phyloP scores from a whole-genome alignment of 2,888 invertebrate genomes.

The Limnephilus rhombicus region DNA sequence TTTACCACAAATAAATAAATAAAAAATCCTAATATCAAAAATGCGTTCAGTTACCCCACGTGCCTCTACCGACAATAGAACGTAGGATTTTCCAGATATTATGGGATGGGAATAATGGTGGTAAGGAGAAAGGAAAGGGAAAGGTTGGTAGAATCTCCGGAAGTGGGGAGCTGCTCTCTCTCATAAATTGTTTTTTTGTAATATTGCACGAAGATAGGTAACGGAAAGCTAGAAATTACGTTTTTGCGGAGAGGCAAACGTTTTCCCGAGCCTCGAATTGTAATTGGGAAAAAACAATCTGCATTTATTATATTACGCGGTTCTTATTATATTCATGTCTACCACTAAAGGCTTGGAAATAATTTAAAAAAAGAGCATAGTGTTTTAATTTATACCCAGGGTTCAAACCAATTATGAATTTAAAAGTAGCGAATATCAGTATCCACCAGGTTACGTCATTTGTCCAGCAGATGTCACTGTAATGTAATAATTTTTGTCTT shows the following conservation, averaged over 20 bases:
- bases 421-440: too few species aligned
- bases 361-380: too few species aligned
- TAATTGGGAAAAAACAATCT: neutral
- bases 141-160: neutral
- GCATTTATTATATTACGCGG: neutral
- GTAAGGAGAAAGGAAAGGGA: neutral
- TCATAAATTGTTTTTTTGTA: neutral
- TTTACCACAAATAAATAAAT: too few species aligned
- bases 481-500: too few species aligned
- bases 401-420: too few species aligned
- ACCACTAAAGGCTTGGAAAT: too few species aligned
- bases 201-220: neutral
- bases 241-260: neutral
- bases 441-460: too few species aligned
- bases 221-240: neutral
- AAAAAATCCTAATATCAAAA: neutral
- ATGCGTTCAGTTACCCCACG: neutral
- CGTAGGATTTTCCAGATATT: neutral
- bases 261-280: neutral
- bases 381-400: too few species aligned
- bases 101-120: neutral
- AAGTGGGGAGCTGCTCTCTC: neutral
- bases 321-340: neutral
- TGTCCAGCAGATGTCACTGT: too few species aligned
- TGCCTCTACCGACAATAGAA: neutral